Percentiles rank a stretch among this genome's conserved stretches.
phyloP scores from a whole-genome alignment of 2,113 vertebrate genomes.

The Camelus bactrianus region DNA sequence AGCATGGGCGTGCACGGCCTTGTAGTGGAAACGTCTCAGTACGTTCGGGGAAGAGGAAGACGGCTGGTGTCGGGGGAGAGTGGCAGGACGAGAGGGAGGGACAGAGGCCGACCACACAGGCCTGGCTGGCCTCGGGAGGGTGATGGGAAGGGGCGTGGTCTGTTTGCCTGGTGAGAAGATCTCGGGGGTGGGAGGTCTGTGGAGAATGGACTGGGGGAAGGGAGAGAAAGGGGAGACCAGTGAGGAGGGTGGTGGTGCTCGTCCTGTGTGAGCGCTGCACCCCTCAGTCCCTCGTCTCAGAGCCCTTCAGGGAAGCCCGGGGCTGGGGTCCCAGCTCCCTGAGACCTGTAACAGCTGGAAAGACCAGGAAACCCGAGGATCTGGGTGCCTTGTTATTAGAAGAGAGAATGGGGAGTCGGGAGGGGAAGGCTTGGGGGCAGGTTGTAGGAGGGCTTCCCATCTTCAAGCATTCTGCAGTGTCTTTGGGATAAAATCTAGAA shows the following conservation, averaged over 20 bases:
- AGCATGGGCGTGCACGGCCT: not conserved
- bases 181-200: not conserved
- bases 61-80: accelerated
- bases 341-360: too few relatives aligned
- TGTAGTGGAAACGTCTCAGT: not conserved
- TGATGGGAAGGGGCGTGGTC: too few relatives aligned
- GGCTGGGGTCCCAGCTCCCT: too few relatives aligned
- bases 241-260: not conserved
- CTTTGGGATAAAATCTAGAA: not conserved
- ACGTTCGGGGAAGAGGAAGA: not conserved
- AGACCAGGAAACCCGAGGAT: not conserved
- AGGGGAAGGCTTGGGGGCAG: too few relatives aligned
- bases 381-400: not conserved
- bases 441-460: accelerated
- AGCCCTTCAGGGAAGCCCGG: not conserved
- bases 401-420: too few relatives aligned
- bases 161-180: not conserved
- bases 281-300: not conserved
- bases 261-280: not conserved
- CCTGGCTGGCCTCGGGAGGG: not conserved
- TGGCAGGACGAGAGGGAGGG: not conserved
- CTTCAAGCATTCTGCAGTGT: not conserved
- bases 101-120: not conserved
- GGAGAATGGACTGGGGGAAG: not conserved
- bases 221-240: not conserved